Evolutionary conservation across 2,888 invertebrate species (phyloP), one percentile per base, ranked within the genome.

Genomic region (Embidobia sp.): DNA sequence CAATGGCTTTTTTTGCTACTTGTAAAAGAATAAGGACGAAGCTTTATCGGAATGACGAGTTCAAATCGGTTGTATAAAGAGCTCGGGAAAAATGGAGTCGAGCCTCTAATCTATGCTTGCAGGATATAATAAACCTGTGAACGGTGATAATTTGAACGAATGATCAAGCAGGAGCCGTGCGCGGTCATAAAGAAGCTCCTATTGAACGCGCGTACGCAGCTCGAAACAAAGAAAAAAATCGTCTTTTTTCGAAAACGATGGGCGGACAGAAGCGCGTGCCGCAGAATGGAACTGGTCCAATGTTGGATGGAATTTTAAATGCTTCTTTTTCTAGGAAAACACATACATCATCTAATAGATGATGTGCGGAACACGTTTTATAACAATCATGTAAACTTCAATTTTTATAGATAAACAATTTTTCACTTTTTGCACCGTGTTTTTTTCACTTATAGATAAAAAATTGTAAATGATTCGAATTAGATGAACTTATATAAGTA

Each of bases 251-350:
- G 31, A 74, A 57, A 73, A 72, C 66, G 75, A 81, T 84, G 84
- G 86, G 86, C 84, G 85, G 86, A 86, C 85, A 85, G 82, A 72
- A 80, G 82, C 85, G 84, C 83, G 79, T 81, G 82, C 81, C 83
- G 46, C 37, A 86, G 83, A 86, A 86, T 85, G 72, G 84, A 78
- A 55, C 84, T 84, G 82, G 83, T 85, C 83, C 85, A 51, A 84
- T 81, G 82, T 79, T 77, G 79, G 80, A 78, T 80, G 66, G 76
- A 77, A 40, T 69, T 73, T 72, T 48, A 44, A 66, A 49, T 59
- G 53, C 57, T 59, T 44, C 13, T 49, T 63, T 69, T 70, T 61
- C 59, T 49, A 55, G 76, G 57, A 70, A 64, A 74, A 76, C 46
- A 70, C 55, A 64, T 53, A 69, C 67, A 69, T 75, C 75, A 69